Evolutionary conservation across 2,888 invertebrate species (phyloP), one percentile per base, ranked within the genome.

Genomic region (Acrobasis consociella): DNA sequence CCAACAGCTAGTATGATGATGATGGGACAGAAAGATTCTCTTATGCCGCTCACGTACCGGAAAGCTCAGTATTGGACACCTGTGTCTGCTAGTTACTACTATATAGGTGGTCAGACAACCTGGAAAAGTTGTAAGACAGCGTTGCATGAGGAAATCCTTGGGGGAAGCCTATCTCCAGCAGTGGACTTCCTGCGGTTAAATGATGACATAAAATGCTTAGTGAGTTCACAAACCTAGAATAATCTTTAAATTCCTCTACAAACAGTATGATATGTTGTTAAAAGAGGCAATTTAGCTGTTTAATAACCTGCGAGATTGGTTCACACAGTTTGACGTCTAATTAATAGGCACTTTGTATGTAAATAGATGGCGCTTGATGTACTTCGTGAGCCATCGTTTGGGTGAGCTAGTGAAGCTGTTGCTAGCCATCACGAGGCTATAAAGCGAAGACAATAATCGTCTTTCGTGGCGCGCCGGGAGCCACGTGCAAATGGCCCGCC

Each of bases 381-480:
- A 69, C 70, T 73, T 77, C 81, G 79, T 81, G 81, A 80, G 75
- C 71, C 73, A 72, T 73, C 77, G 73, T 78, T 80, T 77, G 74
- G 71, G 76, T 76, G 65, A 65, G 72, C 66, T 76, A 78, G 74
- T 76, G 76, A 74, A 76, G 76, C 73, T 74, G 75, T 77, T 79
- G 73, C 72, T 66, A 64, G 78, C 76, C 78, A 83, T 85, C 85
- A 85, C 83, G 83, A 85, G 72, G 76, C 83, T 74, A 81, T 85
- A 83, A 85, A 85, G 74, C 77, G 77, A 74, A 77, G 77, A 82
- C 85, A 80, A 82, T 82, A 86, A 87, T 85, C 83, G 85, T 84
- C 77, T 77, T 76, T 81, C 77, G 80, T 77, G 78, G 76, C 74
- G 70, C 70, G 65, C 72, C 75, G 72, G 77, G 71, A 78, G 81